Percentiles rank a stretch among this genome's conserved stretches.
Conservation (phyloP, 2,888 invertebrate genomes). For the Clivina fossor region DNA sequence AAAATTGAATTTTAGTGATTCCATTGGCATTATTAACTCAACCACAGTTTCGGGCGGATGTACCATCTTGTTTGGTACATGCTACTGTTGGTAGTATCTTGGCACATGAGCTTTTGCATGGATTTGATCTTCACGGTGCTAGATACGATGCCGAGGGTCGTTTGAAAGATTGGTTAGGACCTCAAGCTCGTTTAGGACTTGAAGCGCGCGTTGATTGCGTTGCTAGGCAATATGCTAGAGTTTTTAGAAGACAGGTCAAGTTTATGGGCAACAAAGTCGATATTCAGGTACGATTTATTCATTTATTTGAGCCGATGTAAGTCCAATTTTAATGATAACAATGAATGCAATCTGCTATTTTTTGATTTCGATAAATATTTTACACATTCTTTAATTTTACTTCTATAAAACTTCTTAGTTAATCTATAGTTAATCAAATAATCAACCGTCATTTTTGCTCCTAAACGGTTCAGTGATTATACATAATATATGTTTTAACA, state of each 20-base stretch:
- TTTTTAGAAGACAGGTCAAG: constrained; percentile 52
- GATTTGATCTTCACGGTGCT: constrained; percentile 50
- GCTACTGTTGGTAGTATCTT: constrained; percentile 56
- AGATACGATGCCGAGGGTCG: constrained; percentile 49
- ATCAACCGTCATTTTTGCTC: too few relatives aligned
- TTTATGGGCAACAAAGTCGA: constrained; percentile 54
- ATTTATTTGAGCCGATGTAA: too few relatives aligned
- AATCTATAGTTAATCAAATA: too few relatives aligned
- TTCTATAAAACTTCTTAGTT: too few relatives aligned
- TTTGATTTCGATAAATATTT: too few relatives aligned
- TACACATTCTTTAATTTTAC: too few relatives aligned
- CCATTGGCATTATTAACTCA: constrained; percentile 56
- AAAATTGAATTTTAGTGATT: constrained; percentile 50
- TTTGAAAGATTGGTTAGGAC: constrained; percentile 51
- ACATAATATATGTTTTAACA: too few relatives aligned
- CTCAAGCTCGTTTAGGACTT: constrained; percentile 51
- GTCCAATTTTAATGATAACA: too few relatives aligned
- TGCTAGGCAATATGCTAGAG: constrained; percentile 46
- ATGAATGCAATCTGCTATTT: too few relatives aligned
- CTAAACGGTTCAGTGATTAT: too few relatives aligned
- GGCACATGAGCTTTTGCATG: constrained; percentile 57
- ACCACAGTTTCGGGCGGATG: constrained; percentile 54
- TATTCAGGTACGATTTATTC: constrained; percentile 50
- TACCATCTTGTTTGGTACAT: constrained; percentile 55
- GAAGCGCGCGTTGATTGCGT: constrained; percentile 54